Percentiles rank a stretch among this genome's conserved stretches.
phyloP scores from a whole-genome alignment of 2,113 vertebrate genomes.

The Rhinichthys klamathensis region DNA sequence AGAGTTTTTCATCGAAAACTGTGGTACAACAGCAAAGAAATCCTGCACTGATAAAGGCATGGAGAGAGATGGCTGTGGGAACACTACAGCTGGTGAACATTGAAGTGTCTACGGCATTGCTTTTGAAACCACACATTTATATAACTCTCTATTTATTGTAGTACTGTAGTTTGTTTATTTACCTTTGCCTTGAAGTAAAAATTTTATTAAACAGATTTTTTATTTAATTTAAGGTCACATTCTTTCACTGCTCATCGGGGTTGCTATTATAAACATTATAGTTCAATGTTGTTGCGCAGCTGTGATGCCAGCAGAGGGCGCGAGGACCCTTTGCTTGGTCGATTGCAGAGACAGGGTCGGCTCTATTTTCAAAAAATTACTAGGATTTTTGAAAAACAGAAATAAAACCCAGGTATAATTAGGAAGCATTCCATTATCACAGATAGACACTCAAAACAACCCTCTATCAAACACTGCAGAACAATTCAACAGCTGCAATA shows the following conservation, averaged over 20 bases:
- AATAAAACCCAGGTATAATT: too few species aligned
- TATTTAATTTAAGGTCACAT: neutral
- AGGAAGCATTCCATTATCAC: too few species aligned
- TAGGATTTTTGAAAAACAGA: too few species aligned
- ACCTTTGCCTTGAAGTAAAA: neutral
- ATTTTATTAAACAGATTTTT: neutral
- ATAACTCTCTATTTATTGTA: neutral
- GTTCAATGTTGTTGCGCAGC: neutral
- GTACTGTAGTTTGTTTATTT: neutral
- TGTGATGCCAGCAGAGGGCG: neutral
- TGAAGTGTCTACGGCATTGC: neutral
- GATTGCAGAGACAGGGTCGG: too few species aligned
- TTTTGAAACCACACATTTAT: neutral
- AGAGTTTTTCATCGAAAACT: slow-evolving; percentile 38
- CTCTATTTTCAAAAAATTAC: neutral
- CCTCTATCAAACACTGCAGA: too few species aligned
- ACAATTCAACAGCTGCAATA: neutral
- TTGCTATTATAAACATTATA: neutral
- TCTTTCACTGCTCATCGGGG: neutral
- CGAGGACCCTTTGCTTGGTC: neutral
- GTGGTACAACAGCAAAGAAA: slow-evolving; percentile 32
- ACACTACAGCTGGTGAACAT: neutral
- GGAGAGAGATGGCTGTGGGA: neutral
- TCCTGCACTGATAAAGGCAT: neutral
- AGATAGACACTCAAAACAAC: too few species aligned